Conservation (phyloP, 2,797 vertebrate species). For the Avahi laniger region DNA sequence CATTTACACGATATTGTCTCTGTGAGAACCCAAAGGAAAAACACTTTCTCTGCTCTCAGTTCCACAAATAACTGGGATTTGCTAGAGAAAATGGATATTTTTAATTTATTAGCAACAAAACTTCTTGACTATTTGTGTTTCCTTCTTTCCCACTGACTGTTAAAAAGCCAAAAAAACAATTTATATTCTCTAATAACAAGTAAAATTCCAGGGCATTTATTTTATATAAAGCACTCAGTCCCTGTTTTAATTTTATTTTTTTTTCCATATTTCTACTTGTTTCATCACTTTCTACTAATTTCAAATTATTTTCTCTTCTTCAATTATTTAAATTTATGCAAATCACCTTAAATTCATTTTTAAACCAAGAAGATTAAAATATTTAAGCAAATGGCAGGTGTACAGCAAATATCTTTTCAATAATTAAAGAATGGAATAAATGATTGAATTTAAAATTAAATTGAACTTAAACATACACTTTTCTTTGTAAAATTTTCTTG, state of each 20-base stretch:
- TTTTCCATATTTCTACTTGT: background rate
- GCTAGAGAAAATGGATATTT: background rate
- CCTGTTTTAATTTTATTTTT: background rate
- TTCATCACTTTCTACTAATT: background rate
- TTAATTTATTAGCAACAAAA: background rate
- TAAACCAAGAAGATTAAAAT: constrained; percentile 7
- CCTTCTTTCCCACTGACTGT: background rate
- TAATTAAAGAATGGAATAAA: background rate
- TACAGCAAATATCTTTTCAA: background rate
- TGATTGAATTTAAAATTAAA: background rate
- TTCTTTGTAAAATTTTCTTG: background rate
- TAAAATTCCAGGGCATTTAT: background rate
- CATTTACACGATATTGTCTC: background rate
- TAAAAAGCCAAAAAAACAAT: background rate
- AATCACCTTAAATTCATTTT: background rate
- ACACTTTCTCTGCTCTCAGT: background rate
- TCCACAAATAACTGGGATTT: background rate
- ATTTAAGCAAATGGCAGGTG: background rate
- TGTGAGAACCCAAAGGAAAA: background rate
- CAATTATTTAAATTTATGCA: background rate
- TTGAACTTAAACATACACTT: background rate
- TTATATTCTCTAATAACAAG: background rate
- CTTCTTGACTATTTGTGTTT: background rate
- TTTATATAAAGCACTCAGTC: background rate
- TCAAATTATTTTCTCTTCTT: constrained; percentile 15